phyloP scores from a whole-genome alignment of 2,888 invertebrate genomes.

The Schizaphis graminum region DNA sequence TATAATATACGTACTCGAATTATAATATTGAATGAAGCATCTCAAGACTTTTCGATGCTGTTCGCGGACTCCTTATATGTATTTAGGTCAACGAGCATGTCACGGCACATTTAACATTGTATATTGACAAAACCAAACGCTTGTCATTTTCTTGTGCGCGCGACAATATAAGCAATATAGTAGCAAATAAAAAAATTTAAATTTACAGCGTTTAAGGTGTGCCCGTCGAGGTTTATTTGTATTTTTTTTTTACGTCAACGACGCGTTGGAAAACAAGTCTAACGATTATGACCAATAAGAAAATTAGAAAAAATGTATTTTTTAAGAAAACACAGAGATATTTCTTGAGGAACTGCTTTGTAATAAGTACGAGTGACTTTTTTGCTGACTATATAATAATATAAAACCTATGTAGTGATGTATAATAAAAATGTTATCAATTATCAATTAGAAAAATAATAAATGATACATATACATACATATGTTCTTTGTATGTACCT shows the following conservation, averaged over 20 bases:
- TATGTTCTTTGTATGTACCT: background rate
- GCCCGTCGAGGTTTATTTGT: conserved; percentile 6
- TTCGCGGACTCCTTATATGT: conserved; percentile 23
- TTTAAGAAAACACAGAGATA: background rate
- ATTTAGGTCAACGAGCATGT: conserved; percentile 42
- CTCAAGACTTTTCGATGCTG: conserved; percentile 40
- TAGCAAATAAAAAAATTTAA: background rate
- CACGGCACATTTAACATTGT: conserved; percentile 43
- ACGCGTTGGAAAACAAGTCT: background rate
- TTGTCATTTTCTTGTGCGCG: background rate
- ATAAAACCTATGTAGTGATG: background rate
- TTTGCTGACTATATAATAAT: background rate
- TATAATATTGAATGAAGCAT: conserved; percentile 3
- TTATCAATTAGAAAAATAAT: background rate
- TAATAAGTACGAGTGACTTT: background rate
- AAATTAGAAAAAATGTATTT: background rate
- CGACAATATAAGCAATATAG: background rate
- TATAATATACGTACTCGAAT: background rate
- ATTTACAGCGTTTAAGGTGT: conserved; percentile 5
- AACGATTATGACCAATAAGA: background rate
- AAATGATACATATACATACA: background rate
- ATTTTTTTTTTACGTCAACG: background rate
- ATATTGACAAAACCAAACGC: conserved; percentile 3
- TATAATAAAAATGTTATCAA: background rate
- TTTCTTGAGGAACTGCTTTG: background rate